phyloP scores from a whole-genome alignment of 2,888 invertebrate species.

The Phengaris alcon region DNA sequence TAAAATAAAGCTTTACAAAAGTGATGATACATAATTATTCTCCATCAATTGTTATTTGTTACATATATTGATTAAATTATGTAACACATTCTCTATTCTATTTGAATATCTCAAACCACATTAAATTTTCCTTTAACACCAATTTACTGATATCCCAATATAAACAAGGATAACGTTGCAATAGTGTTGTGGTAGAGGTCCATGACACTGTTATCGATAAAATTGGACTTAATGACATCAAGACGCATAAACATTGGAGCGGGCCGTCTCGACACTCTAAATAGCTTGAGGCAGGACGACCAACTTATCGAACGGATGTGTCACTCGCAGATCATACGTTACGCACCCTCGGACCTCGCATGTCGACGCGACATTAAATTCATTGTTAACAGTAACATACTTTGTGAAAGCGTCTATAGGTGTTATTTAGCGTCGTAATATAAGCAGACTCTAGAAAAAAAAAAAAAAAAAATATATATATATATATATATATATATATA shows the following conservation, averaged over 20 bases:
- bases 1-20: too few relatives aligned
- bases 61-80: too few relatives aligned
- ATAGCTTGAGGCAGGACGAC: slow-evolving; percentile 44
- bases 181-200: slow-evolving; percentile 36
- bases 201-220: slow-evolving; percentile 43
- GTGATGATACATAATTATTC: too few relatives aligned
- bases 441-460: too few relatives aligned
- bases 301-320: slow-evolving; percentile 67
- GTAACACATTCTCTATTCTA: too few relatives aligned
- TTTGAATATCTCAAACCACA: too few relatives aligned
- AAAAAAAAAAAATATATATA: too few relatives aligned
- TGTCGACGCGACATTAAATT: background rate
- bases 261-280: slow-evolving; percentile 40
- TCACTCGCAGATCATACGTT: slow-evolving; percentile 58
- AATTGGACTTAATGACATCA: slow-evolving; percentile 40
- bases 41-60: too few relatives aligned
- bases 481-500: too few relatives aligned
- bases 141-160: slow-evolving; percentile 18
- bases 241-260: slow-evolving; percentile 37
- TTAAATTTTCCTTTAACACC: slow-evolving; percentile 11
- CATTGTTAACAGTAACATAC: background rate
- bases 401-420: too few relatives aligned
- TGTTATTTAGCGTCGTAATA: too few relatives aligned
- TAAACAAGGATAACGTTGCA: slow-evolving; percentile 34
- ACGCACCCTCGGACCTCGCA: slow-evolving; percentile 38